Percentiles rank a stretch among this genome's conserved stretches.
These are phyloP conservation scores for Tetrax tetrax DNA, from an alignment of 2,113 vertebrate species.

Conservation along the genomic window DNA sequence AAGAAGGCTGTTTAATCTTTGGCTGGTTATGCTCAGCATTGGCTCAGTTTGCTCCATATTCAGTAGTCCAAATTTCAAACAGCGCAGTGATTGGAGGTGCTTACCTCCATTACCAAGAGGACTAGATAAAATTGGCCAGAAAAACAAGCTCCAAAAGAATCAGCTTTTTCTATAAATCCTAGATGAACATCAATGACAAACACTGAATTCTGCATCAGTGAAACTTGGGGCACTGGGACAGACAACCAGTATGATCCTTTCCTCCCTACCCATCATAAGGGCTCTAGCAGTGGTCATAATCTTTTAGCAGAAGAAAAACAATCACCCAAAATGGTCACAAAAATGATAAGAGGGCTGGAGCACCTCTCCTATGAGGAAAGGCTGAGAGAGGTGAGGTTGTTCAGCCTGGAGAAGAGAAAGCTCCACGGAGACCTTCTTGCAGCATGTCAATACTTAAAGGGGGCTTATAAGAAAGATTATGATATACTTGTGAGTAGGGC, in stretches of 20 bases:
- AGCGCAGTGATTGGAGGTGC: not conserved
- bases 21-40: not conserved
- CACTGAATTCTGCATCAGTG: not conserved
- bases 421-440: rapidly evolving
- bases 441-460: not conserved
- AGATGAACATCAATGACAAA: not conserved
- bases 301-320: not conserved
- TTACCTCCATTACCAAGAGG: not conserved
- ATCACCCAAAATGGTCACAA: not conserved
- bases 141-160: not conserved
- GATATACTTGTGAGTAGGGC: not conserved
- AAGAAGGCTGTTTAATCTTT: slow-evolving; percentile 27
- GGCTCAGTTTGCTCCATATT: not conserved
- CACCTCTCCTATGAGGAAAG: not conserved
- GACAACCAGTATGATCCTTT: not conserved
- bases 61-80: slow-evolving; percentile 10
- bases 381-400: not conserved
- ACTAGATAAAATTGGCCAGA: not conserved
- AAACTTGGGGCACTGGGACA: not conserved
- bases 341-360: not conserved
- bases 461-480: not conserved
- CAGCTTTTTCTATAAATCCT: not conserved
- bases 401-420: not conserved
- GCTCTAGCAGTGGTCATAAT: not conserved
- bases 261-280: not conserved